Percentiles rank a stretch among this genome's conserved stretches.
These are phyloP conservation scores for Ahaetulla prasina DNA, from an alignment of 2,113 vertebrate species.

Conservation along the genomic window DNA sequence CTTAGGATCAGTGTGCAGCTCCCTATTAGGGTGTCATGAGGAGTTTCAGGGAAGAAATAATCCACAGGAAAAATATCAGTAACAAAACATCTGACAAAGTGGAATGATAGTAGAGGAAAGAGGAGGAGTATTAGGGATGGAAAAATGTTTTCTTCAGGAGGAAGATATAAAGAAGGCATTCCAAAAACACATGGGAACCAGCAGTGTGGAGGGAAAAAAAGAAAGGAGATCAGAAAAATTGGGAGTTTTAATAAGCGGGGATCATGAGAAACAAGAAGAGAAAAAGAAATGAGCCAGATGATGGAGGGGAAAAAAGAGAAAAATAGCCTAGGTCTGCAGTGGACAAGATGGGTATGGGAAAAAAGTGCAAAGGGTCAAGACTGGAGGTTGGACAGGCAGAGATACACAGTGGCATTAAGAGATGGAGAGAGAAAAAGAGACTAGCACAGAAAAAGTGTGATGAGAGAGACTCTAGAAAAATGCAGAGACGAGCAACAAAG, in stretches of 20 bases:
- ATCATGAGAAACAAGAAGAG: neutral
- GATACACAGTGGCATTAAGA: too few species aligned
- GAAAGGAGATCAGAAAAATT: neutral
- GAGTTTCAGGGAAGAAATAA: neutral
- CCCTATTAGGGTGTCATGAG: neutral
- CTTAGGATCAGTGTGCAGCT: neutral
- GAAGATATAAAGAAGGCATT: neutral
- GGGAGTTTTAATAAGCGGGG: neutral
- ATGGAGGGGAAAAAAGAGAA: too few species aligned
- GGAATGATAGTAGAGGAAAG: neutral
- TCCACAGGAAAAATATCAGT: neutral
- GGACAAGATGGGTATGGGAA: too few species aligned
- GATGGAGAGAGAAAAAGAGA: too few species aligned
- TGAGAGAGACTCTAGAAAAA: too few species aligned
- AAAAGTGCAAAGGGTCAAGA: too few species aligned
- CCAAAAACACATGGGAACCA: neutral
- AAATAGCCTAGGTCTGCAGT: too few species aligned
- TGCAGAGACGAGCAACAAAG: too few species aligned
- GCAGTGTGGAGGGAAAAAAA: neutral
- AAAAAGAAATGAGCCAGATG: too few species aligned
- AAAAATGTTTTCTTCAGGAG: neutral
- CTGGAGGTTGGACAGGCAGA: too few species aligned
- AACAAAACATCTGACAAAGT: neutral
- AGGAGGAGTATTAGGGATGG: neutral
- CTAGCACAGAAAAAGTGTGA: too few species aligned